A percentile compares a stretch with the other conserved stretches of the same genome.
Evolutionary conservation across 2,888 invertebrate species (phyloP).

Genomic region (Catocala nupta): DNA sequence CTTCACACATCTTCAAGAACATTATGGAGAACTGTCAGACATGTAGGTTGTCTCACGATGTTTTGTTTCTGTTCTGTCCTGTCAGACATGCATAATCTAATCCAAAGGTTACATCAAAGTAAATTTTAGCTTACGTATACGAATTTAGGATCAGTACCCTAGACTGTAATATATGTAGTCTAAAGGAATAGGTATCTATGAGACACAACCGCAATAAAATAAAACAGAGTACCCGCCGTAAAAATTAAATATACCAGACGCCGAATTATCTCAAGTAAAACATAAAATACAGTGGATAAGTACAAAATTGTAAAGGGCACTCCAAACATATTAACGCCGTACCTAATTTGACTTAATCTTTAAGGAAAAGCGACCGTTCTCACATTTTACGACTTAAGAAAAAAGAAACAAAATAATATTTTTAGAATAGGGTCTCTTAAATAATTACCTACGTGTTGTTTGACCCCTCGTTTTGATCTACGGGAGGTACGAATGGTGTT

Average conservation of each 20-base stretch:
- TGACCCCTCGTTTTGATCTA: conserved; percentile 74
- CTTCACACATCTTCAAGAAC: no score
- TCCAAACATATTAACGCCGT: conserved; percentile 50
- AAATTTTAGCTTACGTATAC: no score
- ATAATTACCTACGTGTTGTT: conserved; percentile 82
- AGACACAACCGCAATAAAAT: no score
- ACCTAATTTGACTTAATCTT: conserved; percentile 52
- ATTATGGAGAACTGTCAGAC: no score
- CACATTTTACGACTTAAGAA: conserved; percentile 60
- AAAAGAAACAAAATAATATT: conserved; percentile 60
- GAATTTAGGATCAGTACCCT: no score
- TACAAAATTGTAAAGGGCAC: conserved; percentile 46
- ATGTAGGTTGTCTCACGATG: no score
- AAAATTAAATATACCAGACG: conserved; percentile 6
- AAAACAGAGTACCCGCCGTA: no score
- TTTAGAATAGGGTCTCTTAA: conserved; percentile 66
- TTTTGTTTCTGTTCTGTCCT: no score
- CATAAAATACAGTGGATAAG: conserved; percentile 43
- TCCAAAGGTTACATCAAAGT: no score
- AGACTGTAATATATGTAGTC: no score
- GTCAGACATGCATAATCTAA: no score
- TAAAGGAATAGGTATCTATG: no score
- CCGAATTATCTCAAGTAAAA: conserved; percentile 19
- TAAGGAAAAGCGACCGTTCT: conserved; percentile 52
- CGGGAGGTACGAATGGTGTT: conserved; percentile 53